Evolutionary conservation across 2,888 invertebrate species (phyloP).

Genomic region (Neuroscelio doddi): DNA sequence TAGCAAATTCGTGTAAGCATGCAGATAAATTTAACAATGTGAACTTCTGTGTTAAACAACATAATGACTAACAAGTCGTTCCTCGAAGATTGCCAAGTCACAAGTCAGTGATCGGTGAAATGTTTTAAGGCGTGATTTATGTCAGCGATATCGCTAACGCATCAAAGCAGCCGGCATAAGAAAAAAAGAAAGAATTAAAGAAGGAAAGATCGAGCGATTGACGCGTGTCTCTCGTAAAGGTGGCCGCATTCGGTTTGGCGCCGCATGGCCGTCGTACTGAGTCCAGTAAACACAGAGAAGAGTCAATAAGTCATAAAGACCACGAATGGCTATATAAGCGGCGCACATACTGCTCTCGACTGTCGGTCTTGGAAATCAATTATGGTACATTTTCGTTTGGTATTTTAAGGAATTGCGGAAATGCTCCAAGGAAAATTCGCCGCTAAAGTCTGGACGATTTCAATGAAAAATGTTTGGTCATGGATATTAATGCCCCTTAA

Average conservation of each 20-base stretch:
- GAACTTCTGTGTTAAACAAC: not conserved
- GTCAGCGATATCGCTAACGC: slow-evolving; percentile 8
- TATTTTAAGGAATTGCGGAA: not conserved
- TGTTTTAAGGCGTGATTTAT: slow-evolving; percentile 12
- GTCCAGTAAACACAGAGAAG: slow-evolving; percentile 64
- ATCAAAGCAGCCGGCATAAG: slow-evolving; percentile 18
- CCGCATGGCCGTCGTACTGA: slow-evolving; percentile 61
- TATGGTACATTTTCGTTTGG: not conserved
- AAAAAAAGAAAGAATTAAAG: slow-evolving; percentile 10
- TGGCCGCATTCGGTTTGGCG: slow-evolving; percentile 63
- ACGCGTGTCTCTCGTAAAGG: slow-evolving; percentile 52
- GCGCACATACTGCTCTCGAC: not conserved
- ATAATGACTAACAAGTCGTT: not conserved
- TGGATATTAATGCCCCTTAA: slow-evolving; percentile 45
- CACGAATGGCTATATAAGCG: slow-evolving; percentile 51
- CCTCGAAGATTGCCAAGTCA: slow-evolving; percentile 5
- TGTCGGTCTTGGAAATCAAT: slow-evolving; percentile 1
- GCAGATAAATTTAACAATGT: not conserved
- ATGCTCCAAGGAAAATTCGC: not conserved
- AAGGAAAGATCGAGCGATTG: slow-evolving; percentile 36
- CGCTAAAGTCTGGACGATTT: not conserved
- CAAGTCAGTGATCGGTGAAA: slow-evolving; percentile 5
- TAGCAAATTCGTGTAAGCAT: not conserved
- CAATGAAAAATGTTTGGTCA: slow-evolving; percentile 41
- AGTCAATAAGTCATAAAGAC: slow-evolving; percentile 69